Percentiles rank a stretch among this genome's conserved stretches.
phyloP scores from a whole-genome alignment of 2,888 invertebrate species.

The Ctenicera cuprea region DNA sequence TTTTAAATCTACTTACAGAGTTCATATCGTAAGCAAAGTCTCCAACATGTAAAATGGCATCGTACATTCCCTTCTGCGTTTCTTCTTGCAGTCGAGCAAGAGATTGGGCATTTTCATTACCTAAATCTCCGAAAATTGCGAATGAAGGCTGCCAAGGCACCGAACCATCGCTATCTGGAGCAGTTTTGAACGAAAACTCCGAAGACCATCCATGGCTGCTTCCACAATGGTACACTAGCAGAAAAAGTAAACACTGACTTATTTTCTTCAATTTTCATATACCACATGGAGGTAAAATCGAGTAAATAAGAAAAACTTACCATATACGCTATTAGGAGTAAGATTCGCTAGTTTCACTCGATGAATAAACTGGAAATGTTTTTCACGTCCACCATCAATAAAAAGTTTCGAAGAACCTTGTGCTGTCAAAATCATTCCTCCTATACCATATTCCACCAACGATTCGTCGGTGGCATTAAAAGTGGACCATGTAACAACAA shows the following conservation, averaged over 20 bases:
- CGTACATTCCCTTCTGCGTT: slow-evolving; percentile 85
- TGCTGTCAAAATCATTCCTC: slow-evolving; percentile 74
- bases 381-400: slow-evolving; percentile 82
- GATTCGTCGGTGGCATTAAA: slow-evolving; percentile 80
- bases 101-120: slow-evolving; percentile 92
- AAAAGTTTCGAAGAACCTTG: slow-evolving; percentile 79
- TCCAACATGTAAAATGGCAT: slow-evolving; percentile 93
- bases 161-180: slow-evolving; percentile 75
- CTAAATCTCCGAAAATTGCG: slow-evolving; percentile 96
- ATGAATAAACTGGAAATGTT: slow-evolving; percentile 85
- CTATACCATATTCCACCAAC: slow-evolving; percentile 84
- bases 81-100: slow-evolving; percentile 90
- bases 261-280: too few relatives aligned
- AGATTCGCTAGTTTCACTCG: slow-evolving; percentile 80
- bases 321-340: slow-evolving; percentile 78
- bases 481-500: slow-evolving; percentile 90
- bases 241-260: too few relatives aligned
- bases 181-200: slow-evolving; percentile 84
- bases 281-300: too few relatives aligned
- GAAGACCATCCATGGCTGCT: slow-evolving; percentile 89
- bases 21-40: slow-evolving; percentile 98
- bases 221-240: slow-evolving; percentile 83
- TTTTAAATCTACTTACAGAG: slow-evolving; percentile 71
- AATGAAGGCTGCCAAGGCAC: slow-evolving; percentile 83
- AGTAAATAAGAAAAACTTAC: slow-evolving; percentile 73